Conservation (phyloP, 1,140 invertebrate genomes). For the Meloidogyne floridensis region DNA sequence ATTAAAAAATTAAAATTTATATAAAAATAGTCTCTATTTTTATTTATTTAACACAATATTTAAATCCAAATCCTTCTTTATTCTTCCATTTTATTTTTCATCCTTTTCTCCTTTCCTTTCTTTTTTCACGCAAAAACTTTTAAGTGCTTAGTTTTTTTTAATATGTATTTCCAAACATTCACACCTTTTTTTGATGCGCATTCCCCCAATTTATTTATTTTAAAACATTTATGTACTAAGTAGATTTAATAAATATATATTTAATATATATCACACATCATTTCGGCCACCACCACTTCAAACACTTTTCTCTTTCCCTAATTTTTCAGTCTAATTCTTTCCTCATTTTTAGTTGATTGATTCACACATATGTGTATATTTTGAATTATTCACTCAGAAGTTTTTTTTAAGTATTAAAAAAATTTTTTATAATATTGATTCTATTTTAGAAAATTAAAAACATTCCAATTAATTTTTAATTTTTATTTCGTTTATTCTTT, state of each 20-base stretch:
- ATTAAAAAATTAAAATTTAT: too few species aligned
- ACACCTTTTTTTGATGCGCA: not conserved
- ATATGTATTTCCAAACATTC: not conserved
- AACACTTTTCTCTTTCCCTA: not conserved
- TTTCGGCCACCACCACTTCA: not conserved
- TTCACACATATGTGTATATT: not conserved
- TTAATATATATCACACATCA: not conserved
- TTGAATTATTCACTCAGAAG: not conserved
- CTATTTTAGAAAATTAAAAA: too few species aligned
- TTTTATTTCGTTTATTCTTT: too few species aligned
- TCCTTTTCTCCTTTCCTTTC: too few species aligned
- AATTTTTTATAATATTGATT: not conserved
- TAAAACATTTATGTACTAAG: not conserved
- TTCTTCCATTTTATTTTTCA: too few species aligned
- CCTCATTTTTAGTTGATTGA: not conserved
- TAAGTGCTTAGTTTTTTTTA: not conserved
- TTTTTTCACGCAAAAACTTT: too few species aligned
- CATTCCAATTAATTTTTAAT: too few species aligned
- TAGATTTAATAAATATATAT: not conserved
- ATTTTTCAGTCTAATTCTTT: constrained; percentile 6
- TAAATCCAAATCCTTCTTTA: too few species aligned
- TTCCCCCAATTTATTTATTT: not conserved
- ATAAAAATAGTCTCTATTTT: too few species aligned
- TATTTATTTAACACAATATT: too few species aligned
- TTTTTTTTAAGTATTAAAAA: not conserved